phyloP scores from a whole-genome alignment of 2,888 invertebrate genomes.

The Agonum fuliginosum region DNA sequence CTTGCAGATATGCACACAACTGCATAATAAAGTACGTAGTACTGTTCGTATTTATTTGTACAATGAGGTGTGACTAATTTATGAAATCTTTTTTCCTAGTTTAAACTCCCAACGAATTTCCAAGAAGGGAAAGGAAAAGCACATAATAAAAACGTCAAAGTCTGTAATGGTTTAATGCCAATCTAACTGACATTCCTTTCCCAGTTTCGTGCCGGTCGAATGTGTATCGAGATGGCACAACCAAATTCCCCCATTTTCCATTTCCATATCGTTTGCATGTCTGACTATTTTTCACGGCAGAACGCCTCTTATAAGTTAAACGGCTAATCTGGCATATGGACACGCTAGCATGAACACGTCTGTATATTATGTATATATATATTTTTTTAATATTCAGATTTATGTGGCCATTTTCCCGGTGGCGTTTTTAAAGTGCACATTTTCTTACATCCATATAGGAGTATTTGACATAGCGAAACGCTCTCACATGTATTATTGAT shows the following conservation, averaged over 20 bases:
- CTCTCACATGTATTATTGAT: constrained; percentile 59
- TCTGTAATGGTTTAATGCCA: constrained; percentile 3
- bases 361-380: not conserved
- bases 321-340: constrained; percentile 19
- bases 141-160: not conserved
- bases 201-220: not conserved
- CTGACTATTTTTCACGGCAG: not conserved
- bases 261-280: constrained; percentile 26
- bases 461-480: constrained; percentile 54
- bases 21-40: too few species aligned
- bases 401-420: constrained; percentile 53
- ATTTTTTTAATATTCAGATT: constrained; percentile 58
- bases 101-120: not conserved
- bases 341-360: constrained; percentile 22
- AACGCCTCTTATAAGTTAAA: not conserved
- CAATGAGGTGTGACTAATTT: too few species aligned
- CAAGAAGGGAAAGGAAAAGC: not conserved
- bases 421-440: constrained; percentile 57
- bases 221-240: constrained; percentile 8
- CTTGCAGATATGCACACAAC: too few species aligned
- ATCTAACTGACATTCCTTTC: not conserved
- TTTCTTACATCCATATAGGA: constrained; percentile 49
- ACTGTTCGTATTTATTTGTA: too few species aligned
- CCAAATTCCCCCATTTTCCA: not conserved
- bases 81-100: not conserved